These are phyloP conservation scores for Speoplatyrhinus poulsoni DNA, from an alignment of 2,113 vertebrate genomes.

Conservation along the genomic window DNA sequence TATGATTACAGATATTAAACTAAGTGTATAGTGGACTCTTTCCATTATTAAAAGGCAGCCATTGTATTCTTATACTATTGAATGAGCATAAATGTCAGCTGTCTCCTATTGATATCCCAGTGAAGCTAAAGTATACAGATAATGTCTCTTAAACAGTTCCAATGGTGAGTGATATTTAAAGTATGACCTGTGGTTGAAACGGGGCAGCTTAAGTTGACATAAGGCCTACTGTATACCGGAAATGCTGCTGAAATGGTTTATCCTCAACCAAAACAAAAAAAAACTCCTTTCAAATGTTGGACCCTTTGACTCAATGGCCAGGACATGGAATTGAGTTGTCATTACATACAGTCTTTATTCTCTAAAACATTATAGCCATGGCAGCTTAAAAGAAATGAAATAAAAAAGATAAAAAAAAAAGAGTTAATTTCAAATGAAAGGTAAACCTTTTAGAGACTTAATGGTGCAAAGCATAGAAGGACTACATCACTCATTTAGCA, in stretches of 20 bases:
- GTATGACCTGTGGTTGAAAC: slow-evolving; percentile 31
- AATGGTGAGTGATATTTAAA: slow-evolving; percentile 19
- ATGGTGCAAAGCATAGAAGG: slow-evolving; percentile 79
- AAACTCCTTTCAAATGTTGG: slow-evolving; percentile 34
- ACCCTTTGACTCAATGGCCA: slow-evolving; percentile 33
- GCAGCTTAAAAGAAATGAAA: slow-evolving; percentile 39
- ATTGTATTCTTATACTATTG: slow-evolving; percentile 2
- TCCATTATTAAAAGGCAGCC: slow-evolving; percentile 64
- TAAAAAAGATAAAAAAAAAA: slow-evolving; percentile 68
- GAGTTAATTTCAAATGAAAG: slow-evolving; percentile 65
- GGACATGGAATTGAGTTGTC: slow-evolving; percentile 22
- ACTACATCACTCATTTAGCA: slow-evolving; percentile 87
- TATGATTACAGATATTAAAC: slow-evolving; percentile 74
- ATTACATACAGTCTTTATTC: slow-evolving; percentile 28
- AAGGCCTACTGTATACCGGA: slow-evolving; percentile 62
- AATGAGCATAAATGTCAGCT: slow-evolving; percentile 10
- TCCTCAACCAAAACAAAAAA: slow-evolving; percentile 28
- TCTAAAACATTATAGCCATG: slow-evolving; percentile 38
- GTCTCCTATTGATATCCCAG: slow-evolving; percentile 38
- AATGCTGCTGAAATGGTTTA: slow-evolving; percentile 58
- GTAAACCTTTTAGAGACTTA: slow-evolving; percentile 75
- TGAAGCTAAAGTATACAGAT: slow-evolving; percentile 21
- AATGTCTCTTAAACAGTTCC: slow-evolving; percentile 26
- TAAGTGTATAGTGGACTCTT: slow-evolving; percentile 64
- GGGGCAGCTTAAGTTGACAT: slow-evolving; percentile 45